Conservation (phyloP, 2,888 invertebrate genomes). For the Lasioglossum oenotherae region DNA sequence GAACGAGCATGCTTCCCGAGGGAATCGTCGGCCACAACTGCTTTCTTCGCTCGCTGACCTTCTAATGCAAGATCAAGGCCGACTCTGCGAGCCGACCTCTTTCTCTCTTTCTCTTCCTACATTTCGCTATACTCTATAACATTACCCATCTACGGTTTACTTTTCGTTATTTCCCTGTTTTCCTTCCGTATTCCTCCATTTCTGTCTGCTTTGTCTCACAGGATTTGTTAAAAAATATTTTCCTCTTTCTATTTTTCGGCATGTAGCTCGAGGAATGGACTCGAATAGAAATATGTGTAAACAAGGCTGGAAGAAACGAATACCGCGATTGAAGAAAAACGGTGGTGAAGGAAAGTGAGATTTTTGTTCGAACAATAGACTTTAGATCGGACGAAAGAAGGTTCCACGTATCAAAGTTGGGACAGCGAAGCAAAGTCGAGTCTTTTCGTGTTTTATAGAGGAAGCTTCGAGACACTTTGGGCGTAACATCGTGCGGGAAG, state of each 20-base stretch:
- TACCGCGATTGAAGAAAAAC: background rate
- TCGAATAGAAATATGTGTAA: background rate
- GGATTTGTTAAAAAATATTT: background rate
- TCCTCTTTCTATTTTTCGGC: no score
- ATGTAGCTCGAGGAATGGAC: no score
- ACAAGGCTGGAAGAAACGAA: background rate
- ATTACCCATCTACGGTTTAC: background rate
- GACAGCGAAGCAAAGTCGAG: background rate
- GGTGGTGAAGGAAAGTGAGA: background rate
- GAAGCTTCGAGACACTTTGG: background rate
- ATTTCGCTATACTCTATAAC: background rate
- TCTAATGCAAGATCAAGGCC: slow-evolving; percentile 47
- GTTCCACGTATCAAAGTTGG: background rate
- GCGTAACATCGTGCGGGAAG: background rate
- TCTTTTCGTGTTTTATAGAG: background rate
- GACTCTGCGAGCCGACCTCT: background rate
- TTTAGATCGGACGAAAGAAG: background rate
- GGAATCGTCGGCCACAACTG: slow-evolving; percentile 27
- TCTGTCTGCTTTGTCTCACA: no score
- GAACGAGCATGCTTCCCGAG: slow-evolving; percentile 39
- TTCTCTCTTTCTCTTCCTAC: background rate
- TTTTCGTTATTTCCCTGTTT: no score
- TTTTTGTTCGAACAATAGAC: background rate
- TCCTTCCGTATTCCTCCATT: no score
- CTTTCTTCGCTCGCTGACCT: slow-evolving; percentile 28